These are phyloP conservation scores for Alosa alosa DNA, from an alignment of 2,113 vertebrate genomes.

Conservation along the genomic window DNA sequence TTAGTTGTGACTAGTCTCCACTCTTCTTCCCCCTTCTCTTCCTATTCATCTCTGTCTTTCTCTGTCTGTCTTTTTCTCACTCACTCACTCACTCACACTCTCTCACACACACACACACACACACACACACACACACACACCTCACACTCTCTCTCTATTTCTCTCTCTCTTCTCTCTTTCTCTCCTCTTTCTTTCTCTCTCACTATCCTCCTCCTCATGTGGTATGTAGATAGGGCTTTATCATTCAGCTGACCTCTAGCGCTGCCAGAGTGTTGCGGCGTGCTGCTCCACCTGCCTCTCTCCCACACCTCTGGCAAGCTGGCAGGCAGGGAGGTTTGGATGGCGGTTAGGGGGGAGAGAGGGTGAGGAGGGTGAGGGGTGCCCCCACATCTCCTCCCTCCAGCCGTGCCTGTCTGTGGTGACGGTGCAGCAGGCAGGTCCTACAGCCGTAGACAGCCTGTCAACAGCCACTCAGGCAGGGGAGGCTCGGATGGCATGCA, in stretches of 20 bases:
- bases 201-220: background rate
- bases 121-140: background rate
- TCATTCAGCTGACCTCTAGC: background rate
- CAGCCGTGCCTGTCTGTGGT: background rate
- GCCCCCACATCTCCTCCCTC: background rate
- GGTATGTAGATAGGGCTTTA: background rate
- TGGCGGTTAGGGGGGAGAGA: background rate
- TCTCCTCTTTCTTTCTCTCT: background rate
- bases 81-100: too few species aligned
- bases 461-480: background rate
- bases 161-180: slow-evolving; percentile 4
- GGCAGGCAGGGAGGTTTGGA: background rate
- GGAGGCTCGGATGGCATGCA: background rate
- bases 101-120: too few species aligned
- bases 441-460: background rate
- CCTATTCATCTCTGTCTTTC: background rate
- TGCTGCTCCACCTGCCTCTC: slow-evolving; percentile 3
- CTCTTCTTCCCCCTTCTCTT: background rate
- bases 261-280: background rate
- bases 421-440: background rate
- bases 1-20: background rate
- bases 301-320: background rate
- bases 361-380: background rate
- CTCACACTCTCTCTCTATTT: background rate
- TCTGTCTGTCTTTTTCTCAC: background rate